Base-by-base conservation (phyloP, 1,140 invertebrate genomes). In the Scaptomyza graminum region DNA sequence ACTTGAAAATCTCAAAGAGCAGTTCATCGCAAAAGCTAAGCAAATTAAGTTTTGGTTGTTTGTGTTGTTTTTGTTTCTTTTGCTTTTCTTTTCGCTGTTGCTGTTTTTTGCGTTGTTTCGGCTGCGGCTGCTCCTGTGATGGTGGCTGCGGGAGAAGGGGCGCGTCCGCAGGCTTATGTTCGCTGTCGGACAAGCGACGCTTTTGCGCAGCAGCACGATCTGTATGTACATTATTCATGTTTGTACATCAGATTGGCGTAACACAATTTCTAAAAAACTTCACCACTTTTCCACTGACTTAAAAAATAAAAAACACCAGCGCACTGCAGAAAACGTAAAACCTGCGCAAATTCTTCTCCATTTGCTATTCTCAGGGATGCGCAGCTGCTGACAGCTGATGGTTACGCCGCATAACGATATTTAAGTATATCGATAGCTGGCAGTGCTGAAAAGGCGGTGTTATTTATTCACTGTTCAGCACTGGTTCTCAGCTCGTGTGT, bases 1-100 rank as follows among this genome's bases (percentile, higher is more conserved):
- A 91, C 66, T 93, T 92, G 50, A 93, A 92, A 70, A 94, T 93
- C 73, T 93, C 92, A 60, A 93, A 85, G 12, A 94, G 80, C 37
- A 94, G 79, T 81, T 94, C 93, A 74, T 94, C 93, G 6, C 93
- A 93, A 51, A 94, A 92, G 18, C 68, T 60, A 9, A 79, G 59
- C 54, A 91, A 54, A 22, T 67, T 68, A 31, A 43, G 50, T 6
- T 55, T 41, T 25, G 11, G 47, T 11, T 13, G 13, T 12, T 16
- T 31, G 12, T 43, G n/a, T 9, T 47, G 9, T 9, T 61, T 22
- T 41, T 51, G 41, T 51, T 59, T 15, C 43, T 13, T 12, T 16
- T 71, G 43, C 46, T 37, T 31, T 8, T 63, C 44, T 12, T 67
- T 56, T 34, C 66, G 55, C 22, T 55, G 15, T 28, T 60, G 44